A percentile compares a stretch with the other conserved stretches of the same genome.
These are phyloP conservation scores for Drosophila santomea DNA, from an alignment of 1,140 invertebrate genomes.

Conservation along the genomic window DNA sequence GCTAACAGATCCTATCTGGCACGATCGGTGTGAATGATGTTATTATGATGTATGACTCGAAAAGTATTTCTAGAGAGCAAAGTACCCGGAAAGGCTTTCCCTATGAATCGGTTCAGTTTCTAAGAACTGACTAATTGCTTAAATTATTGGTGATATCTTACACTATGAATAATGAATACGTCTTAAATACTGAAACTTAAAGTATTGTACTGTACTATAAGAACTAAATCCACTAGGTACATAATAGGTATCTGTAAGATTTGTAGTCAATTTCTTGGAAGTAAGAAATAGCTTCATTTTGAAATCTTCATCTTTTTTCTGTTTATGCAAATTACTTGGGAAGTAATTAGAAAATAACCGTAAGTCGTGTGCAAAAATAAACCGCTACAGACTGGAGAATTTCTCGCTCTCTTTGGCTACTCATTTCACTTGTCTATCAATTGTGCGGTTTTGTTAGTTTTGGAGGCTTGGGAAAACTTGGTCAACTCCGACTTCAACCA, in stretches of 20 bases:
- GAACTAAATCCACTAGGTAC: neutral
- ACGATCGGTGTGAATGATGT: constrained; percentile 59
- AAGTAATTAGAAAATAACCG: constrained; percentile 70
- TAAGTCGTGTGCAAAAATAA: constrained; percentile 54
- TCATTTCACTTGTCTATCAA: constrained; percentile 66
- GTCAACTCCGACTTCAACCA: constrained; percentile 37
- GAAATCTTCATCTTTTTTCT: neutral
- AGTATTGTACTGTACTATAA: too few species aligned
- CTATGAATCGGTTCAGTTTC: neutral
- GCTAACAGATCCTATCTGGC: constrained; percentile 33
- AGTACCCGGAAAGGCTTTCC: neutral
- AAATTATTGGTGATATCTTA: too few species aligned
- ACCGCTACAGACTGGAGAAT: constrained; percentile 25
- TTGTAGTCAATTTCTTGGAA: neutral
- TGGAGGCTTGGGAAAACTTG: constrained; percentile 45
- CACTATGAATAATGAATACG: too few species aligned
- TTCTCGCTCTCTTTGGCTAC: constrained; percentile 25
- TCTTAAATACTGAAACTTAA: too few species aligned
- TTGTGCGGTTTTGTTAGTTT: constrained; percentile 11
- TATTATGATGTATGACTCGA: neutral
- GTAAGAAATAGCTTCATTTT: too few species aligned
- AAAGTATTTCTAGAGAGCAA: neutral
- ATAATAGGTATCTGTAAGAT: neutral
- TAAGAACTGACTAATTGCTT: constrained; percentile 21
- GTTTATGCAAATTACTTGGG: constrained; percentile 37